phyloP scores from a whole-genome alignment of 2,113 vertebrate genomes.

The Onychorhynchus coronatus region DNA sequence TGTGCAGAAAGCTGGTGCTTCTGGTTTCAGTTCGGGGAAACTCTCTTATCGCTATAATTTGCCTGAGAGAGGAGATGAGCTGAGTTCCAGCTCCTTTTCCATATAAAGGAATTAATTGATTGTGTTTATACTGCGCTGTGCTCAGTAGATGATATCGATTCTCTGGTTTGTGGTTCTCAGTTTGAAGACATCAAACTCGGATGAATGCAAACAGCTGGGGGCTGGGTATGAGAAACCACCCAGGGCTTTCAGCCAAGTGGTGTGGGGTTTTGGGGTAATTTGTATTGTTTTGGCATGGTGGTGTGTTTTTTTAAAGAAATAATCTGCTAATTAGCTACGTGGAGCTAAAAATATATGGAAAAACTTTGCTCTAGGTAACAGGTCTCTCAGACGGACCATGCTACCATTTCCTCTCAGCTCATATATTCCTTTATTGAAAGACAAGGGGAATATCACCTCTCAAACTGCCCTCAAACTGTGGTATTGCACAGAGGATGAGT shows the following conservation, averaged over 20 bases:
- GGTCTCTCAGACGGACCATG: neutral
- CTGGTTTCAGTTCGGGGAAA: constrained; percentile 7
- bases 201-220: neutral
- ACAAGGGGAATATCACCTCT: neutral
- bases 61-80: neutral
- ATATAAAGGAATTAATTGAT: constrained; percentile 40
- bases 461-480: neutral
- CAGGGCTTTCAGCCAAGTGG: neutral
- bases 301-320: neutral
- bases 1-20: neutral
- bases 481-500: neutral
- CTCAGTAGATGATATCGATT: neutral
- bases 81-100: constrained; percentile 14
- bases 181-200: neutral
- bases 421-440: neutral
- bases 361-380: neutral
- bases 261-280: neutral
- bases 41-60: neutral
- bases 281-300: neutral
- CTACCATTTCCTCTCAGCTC: neutral
- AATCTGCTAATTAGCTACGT: neutral
- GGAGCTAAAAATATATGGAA: neutral
- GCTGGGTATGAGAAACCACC: neutral
- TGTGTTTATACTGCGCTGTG: neutral
- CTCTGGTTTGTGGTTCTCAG: neutral